phyloP scores from a whole-genome alignment of 2,797 vertebrate species.

The Cossypha polioptera region DNA sequence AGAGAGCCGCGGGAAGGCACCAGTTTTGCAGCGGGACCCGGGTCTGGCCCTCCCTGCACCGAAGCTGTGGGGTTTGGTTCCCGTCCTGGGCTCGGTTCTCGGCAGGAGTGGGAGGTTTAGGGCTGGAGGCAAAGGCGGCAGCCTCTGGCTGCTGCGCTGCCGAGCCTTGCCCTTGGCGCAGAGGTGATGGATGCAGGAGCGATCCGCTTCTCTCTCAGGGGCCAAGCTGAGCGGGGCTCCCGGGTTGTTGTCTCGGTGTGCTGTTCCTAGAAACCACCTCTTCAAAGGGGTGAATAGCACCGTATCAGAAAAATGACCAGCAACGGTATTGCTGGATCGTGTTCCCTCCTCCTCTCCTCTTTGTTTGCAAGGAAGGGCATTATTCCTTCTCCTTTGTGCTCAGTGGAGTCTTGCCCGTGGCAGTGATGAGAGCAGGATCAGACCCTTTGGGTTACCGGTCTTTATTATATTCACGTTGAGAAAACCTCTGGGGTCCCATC shows the following conservation, averaged over 20 bases:
- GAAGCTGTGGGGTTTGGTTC: fast-evolving
- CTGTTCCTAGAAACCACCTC: not conserved
- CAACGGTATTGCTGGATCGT: not conserved
- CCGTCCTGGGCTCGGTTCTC: fast-evolving
- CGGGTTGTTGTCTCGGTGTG: fast-evolving
- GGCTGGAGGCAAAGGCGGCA: not conserved
- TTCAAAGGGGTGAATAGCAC: not conserved
- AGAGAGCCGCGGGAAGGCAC: fast-evolving
- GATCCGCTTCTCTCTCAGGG: fast-evolving
- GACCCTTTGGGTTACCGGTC: not conserved
- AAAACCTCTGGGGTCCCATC: not conserved
- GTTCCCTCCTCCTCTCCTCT: fast-evolving
- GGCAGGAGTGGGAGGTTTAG: not conserved
- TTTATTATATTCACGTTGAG: not conserved
- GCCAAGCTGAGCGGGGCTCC: not conserved
- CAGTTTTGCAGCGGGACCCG: no score
- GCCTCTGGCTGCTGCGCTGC: not conserved
- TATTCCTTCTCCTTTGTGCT: not conserved
- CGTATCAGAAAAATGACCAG: not conserved
- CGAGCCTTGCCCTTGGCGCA: not conserved
- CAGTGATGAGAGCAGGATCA: not conserved
- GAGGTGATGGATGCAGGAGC: fast-evolving
- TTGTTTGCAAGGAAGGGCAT: constrained; percentile 15
- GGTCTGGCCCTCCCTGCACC: fast-evolving
- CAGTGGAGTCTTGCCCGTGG: not conserved